Base-by-base conservation (phyloP, 1,140 invertebrate species). In the Cryptotermes secundus region DNA sequence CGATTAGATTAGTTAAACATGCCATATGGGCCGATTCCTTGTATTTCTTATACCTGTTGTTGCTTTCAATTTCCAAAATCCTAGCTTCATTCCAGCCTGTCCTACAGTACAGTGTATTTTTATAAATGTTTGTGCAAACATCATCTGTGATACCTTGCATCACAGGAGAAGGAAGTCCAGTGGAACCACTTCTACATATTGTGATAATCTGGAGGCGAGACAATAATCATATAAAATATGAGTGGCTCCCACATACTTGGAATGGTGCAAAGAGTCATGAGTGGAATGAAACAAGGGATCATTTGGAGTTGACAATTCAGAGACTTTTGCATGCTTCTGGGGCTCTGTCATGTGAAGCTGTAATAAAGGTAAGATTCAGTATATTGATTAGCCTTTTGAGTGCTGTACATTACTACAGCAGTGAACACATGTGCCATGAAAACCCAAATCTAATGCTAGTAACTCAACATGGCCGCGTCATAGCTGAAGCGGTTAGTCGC, bases 121-220 rank as follows among this genome's bases (percentile, higher is more conserved):
- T 49, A 49, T 49, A 19, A 49, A 49, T 16, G 22, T 49, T 49
- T 49, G 3, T 49, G 10, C 45, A 49, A 49, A 49, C 19, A 22
- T 49, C 12, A 22, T 49, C 16, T 49, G 38, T 49, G 4, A 49
- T 49, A 2, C 0, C 16, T 49, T 49, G 45, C 45, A 3, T 49
- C 19, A 22, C 45, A 91, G 91, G 89, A 42, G 92, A 92, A 87
- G 90, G 91, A 22, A 91, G 89, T 85, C 91, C 90, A 82, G 89
- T 90, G 85, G 93, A 95, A 85, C 92, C 95, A 65, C 88, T 94
- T 42, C 89, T 95, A 80, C 92, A 95, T 72, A 93, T 97, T 80
- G 96, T 97, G 1, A 95, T 99, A 45, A 94, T 99, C 85, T 99
- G 97, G 97, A 92, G 97, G 34, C 92, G 95, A 79, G 96, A 98